Conservation (phyloP, 2,113 vertebrate species). For the Cavia porcellus region DNA sequence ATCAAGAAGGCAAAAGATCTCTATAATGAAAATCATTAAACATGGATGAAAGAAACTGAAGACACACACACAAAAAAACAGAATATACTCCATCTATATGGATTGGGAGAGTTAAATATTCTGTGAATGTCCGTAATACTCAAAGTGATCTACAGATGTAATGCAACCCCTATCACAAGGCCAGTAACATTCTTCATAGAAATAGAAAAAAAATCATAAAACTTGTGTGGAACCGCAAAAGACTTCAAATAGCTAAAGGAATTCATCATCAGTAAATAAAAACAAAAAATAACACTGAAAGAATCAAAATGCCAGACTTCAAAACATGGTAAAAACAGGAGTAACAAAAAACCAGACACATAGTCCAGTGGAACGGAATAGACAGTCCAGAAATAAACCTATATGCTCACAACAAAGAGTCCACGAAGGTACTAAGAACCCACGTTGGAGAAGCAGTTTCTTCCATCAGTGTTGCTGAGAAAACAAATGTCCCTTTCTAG, state of each 20-base stretch:
- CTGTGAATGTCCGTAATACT: not conserved
- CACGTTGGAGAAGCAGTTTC: not conserved
- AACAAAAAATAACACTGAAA: not conserved
- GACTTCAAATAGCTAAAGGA: not conserved
- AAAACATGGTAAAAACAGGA: not conserved
- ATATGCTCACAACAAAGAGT: not conserved
- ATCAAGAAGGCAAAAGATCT: not conserved
- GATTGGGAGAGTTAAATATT: not conserved
- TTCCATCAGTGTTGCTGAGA: not conserved
- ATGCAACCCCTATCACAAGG: not conserved
- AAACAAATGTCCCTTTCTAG: not conserved
- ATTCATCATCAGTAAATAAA: not conserved
- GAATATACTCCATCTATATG: not conserved
- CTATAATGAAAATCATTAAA: not conserved
- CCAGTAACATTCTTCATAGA: not conserved
- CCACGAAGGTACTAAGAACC: not conserved
- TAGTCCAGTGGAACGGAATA: not conserved
- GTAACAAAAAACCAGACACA: not conserved
- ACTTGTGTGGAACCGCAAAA: not conserved
- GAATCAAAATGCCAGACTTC: not conserved
- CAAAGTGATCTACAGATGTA: not conserved
- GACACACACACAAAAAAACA: not conserved
- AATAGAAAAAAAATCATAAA: not conserved
- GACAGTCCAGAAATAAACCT: not conserved
- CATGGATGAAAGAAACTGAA: not conserved